Base-by-base conservation (phyloP, 1,140 invertebrate genomes). In the Solenopsis invicta region DNA sequence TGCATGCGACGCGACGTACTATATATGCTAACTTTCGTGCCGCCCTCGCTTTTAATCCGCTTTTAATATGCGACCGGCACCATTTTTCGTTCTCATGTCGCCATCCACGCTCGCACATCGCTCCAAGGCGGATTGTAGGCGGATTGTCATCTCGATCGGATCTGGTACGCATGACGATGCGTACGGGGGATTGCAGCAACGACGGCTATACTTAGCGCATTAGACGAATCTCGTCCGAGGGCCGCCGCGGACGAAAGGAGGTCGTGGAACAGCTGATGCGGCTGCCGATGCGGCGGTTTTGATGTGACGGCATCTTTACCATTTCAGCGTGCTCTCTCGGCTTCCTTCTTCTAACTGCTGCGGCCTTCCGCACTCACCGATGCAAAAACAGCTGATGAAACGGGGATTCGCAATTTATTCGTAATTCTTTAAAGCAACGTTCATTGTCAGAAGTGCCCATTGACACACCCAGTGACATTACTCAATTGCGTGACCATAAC, bases 211-310 rank as follows among this genome's bases (percentile, higher is more conserved):
- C 92, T 93, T 93, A 92, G 92, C 92, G 87, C 87, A 85, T 82
- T 90, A 90, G 92, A 92, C 91, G 87, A 93, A 93, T 93, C 92
- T 93, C 87, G 85, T 87, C 92, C 74, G 93, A 88, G 91, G 91
- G 92, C 90, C 90, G 82, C 6, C 85, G 84, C 64, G 54, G 82
- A 50, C 66, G 66, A 92, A 93, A 93, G 90, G 92, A 93, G 93
- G 93, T 93, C 92, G 92, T 85, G 92, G 21, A 91, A 91, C 90
- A 89, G 90, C 89, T 91, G 90, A 91, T 87, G 80, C 81, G 77
- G 80, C 74, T 67, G 21, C 41, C n/a, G n/a, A 45, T 66, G 64
- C 56, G n/a, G 13, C n/a, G 62, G 29, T 24, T 71, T 37, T 48
- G 52, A 48, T 64, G 62, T 74, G 89, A 90, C 75, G 59, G 66